phyloP scores from a whole-genome alignment of 2,113 vertebrate species.

The Probosciger aterrimus region DNA sequence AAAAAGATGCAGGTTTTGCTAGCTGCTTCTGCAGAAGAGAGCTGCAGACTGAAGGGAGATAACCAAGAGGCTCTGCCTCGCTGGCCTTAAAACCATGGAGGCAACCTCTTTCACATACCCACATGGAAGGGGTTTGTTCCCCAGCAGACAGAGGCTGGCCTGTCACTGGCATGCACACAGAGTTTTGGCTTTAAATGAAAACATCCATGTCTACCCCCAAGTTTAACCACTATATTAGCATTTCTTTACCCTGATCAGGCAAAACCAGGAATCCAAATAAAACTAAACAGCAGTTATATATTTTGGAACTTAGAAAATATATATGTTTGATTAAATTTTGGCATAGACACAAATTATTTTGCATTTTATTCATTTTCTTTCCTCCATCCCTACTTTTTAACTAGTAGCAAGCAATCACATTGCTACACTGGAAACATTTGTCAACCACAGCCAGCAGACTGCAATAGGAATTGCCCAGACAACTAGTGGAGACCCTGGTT shows the following conservation, averaged over 20 bases:
- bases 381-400: neutral
- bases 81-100: neutral
- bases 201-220: neutral
- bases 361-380: neutral
- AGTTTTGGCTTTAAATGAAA: neutral
- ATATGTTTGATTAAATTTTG: neutral
- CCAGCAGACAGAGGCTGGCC: neutral
- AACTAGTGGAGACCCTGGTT: neutral
- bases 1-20: neutral
- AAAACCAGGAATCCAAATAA: neutral
- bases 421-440: neutral
- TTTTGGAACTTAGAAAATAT: neutral
- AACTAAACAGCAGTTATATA: neutral
- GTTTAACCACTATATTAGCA: neutral
- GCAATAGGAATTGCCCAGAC: neutral
- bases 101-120: neutral
- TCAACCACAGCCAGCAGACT: neutral
- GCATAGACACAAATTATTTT: neutral
- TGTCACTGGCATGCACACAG: neutral
- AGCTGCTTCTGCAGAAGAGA: neutral
- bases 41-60: neutral
- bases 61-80: neutral
- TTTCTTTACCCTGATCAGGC: neutral
- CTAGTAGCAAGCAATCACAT: neutral
- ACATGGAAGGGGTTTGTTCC: neutral